Evolutionary conservation across 2,113 vertebrate species (phyloP), one percentile per base, ranked within the genome.

Genomic region (Onychostruthus taczanowskii): DNA sequence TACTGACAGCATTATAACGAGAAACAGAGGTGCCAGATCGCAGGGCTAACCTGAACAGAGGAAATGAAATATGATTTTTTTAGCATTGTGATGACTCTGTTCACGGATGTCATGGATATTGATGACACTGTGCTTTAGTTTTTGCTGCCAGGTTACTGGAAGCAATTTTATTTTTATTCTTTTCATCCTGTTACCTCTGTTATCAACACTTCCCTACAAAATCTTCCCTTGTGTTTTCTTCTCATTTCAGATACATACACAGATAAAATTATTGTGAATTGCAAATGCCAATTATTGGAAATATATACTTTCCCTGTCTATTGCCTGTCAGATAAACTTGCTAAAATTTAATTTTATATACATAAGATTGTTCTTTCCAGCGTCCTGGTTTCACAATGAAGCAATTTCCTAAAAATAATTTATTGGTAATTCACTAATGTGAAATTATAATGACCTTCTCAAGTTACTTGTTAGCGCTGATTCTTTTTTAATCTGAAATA

Each of bases 151-250:
- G 92, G 90, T 95, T 92, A 92, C 72, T 96, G 82, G 87, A 91
- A 96, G 84, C 76, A 91, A 79, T 95, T 96, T 95, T 87, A 62
- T 87, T 95, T 96, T 93, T 91, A 80, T 91, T 93, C 56, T 91
- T 85, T 91, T 90, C 82, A 59, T 94, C 79, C 73, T 79, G 68
- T 76, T 95, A 75, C 72, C 39, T 93, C 55, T 95, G 56, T 75
- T 92, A 96, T 88, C 92, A 94, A 63, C 86, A 66, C 56, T 66
- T 47, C n/a, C 37, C 59, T 85, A 78, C 47, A 79, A 80, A 90
- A 86, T n/a, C 35, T 75, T 91, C 46, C 10, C 64, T 90, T 30
- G 23, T 59, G n/a, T 82, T 88, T 87, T 74, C 44, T 83, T 94
- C 78, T 76, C 0, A 0, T 91, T 92, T 91, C 61, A 78, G 75